phyloP scores from a whole-genome alignment of 2,113 vertebrate genomes.

The Campylomormyrus numenius region DNA sequence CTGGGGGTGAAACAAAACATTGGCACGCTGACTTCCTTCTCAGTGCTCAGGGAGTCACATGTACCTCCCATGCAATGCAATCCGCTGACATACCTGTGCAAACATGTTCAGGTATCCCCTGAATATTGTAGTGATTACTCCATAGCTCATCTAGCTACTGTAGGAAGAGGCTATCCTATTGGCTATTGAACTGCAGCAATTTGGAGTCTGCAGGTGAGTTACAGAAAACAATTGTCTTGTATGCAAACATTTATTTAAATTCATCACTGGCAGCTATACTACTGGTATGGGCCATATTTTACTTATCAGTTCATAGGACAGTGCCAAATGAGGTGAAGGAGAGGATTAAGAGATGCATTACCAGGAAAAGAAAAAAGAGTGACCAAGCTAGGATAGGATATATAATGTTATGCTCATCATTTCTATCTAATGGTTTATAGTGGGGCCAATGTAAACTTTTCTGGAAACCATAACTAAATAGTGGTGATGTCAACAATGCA shows the following conservation, averaged over 20 bases:
- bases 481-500: neutral
- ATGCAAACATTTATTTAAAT: neutral
- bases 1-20: neutral
- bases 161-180: neutral
- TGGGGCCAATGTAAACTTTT: neutral
- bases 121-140: neutral
- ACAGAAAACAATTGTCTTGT: neutral
- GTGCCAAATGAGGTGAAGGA: neutral
- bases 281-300: neutral
- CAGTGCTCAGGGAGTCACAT: neutral
- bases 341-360: neutral
- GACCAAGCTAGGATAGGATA: neutral
- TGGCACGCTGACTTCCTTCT: neutral
- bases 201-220: neutral
- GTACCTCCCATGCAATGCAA: neutral
- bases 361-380: constrained; percentile 13
- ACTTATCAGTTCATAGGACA: neutral
- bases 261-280: neutral
- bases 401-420: neutral
- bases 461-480: neutral
- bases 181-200: neutral
- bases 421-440: neutral
- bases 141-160: neutral
- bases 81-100: neutral
- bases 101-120: neutral